These are phyloP conservation scores for Cichladusa arquata DNA, from an alignment of 2,113 vertebrate genomes.

Conservation along the genomic window DNA sequence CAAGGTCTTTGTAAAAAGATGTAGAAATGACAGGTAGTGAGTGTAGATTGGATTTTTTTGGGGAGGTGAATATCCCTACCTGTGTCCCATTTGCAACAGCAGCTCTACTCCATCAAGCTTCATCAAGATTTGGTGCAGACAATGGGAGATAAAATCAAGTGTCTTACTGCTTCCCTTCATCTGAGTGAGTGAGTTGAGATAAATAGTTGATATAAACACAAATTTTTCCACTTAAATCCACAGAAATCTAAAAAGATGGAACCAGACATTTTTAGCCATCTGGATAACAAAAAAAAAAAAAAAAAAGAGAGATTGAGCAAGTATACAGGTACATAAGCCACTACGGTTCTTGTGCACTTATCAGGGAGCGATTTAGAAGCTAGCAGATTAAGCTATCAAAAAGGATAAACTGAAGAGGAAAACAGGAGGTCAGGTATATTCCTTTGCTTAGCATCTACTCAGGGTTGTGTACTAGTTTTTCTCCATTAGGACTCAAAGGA, in stretches of 20 bases:
- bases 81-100: neutral
- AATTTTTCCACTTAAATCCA: neutral
- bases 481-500: neutral
- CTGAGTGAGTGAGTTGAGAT: neutral
- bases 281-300: neutral
- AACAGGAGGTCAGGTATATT: neutral
- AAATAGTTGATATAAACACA: neutral
- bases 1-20: neutral
- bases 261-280: neutral
- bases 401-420: neutral
- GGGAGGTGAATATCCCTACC: rapidly evolving
- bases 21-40: neutral
- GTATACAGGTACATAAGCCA: rapidly evolving
- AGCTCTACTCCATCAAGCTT: neutral
- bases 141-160: neutral
- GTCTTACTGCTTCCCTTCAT: neutral
- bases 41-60: neutral
- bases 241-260: neutral
- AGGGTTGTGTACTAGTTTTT: neutral
- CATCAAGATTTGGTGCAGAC: neutral
- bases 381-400: neutral
- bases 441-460: neutral
- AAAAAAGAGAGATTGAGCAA: neutral
- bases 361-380: neutral
- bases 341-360: neutral